Percentiles rank a stretch among this genome's conserved stretches.
These are phyloP conservation scores for Agrotis ipsilon DNA, from an alignment of 2,888 invertebrate species.

Conservation along the genomic window DNA sequence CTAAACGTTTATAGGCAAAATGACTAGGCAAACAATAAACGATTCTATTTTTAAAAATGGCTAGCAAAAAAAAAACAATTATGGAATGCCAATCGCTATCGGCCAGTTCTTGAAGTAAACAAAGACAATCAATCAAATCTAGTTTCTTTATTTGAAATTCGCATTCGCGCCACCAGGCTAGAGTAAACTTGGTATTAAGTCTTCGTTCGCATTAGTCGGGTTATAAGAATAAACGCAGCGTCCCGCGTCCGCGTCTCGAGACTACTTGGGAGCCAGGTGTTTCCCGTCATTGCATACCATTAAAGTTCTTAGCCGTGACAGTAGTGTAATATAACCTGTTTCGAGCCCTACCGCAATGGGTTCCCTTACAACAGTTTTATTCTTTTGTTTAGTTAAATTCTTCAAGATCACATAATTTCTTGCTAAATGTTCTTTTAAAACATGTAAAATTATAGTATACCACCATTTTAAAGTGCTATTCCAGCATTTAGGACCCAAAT, in stretches of 20 bases:
- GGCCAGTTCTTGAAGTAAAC: background rate
- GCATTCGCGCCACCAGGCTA: background rate
- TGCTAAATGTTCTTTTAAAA: background rate
- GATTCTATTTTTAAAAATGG: background rate
- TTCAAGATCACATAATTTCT: background rate
- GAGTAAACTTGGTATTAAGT: constrained; percentile 1
- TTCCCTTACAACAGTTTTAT: background rate
- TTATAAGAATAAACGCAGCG: constrained; percentile 31
- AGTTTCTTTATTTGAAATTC: background rate
- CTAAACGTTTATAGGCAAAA: constrained; percentile 12
- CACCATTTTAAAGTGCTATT: background rate
- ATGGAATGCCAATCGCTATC: background rate
- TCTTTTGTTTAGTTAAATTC: background rate
- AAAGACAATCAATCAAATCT: background rate
- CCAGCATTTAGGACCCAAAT: background rate
- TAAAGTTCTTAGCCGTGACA: constrained; percentile 35
- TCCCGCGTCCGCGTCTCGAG: constrained; percentile 8
- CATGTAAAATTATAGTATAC: background rate
- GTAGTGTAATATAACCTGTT: constrained; percentile 49
- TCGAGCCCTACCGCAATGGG: constrained; percentile 22
- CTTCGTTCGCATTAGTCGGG: constrained; percentile 9
- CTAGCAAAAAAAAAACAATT: background rate
- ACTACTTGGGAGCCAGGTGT: constrained; percentile 53
- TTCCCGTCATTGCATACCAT: constrained; percentile 53
- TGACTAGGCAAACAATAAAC: background rate